Evolutionary conservation across 2,888 invertebrate genomes (phyloP).

Genomic region (Bembecia ichneumoniformis): DNA sequence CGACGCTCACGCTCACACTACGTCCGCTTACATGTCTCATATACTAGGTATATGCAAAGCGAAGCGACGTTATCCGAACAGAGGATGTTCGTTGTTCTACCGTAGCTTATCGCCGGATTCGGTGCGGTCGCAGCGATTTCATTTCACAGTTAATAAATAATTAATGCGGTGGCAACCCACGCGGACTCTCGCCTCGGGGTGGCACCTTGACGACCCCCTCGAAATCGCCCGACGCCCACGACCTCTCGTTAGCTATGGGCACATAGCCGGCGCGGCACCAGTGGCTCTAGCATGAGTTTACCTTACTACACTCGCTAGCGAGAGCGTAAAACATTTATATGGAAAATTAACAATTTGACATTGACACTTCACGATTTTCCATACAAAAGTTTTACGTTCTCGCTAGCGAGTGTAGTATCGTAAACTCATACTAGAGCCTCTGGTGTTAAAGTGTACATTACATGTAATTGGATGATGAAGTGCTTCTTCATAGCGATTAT

Average conservation of each 20-base stretch:
- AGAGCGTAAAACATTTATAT: too few species aligned
- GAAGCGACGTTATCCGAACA: background rate
- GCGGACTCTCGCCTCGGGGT: slow-evolving; percentile 17
- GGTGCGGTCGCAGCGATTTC: slow-evolving; percentile 5
- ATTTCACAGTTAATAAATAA: slow-evolving; percentile 31
- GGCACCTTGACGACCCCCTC: slow-evolving; percentile 37
- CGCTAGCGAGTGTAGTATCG: too few species aligned
- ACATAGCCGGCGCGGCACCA: slow-evolving; percentile 13
- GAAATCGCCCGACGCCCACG: slow-evolving; percentile 18
- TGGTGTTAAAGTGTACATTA: slow-evolving; percentile 27
- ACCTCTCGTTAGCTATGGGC: background rate
- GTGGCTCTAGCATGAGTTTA: too few species aligned
- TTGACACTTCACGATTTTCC: too few species aligned
- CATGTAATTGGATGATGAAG: slow-evolving; percentile 23
- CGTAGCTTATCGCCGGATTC: background rate
- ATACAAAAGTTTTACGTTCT: too few species aligned
- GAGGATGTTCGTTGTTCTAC: background rate
- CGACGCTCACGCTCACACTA: slow-evolving; percentile 5
- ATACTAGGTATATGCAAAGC: background rate
- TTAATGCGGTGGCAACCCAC: slow-evolving; percentile 23
- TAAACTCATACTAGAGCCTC: too few species aligned
- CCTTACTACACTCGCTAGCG: too few species aligned
- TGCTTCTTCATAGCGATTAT: slow-evolving; percentile 4
- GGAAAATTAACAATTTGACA: too few species aligned
- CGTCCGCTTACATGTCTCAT: background rate